Evolutionary conservation across 2,888 invertebrate genomes (phyloP), one percentile per base, ranked within the genome.

Genomic region (Leptinotarsa peninsularis): DNA sequence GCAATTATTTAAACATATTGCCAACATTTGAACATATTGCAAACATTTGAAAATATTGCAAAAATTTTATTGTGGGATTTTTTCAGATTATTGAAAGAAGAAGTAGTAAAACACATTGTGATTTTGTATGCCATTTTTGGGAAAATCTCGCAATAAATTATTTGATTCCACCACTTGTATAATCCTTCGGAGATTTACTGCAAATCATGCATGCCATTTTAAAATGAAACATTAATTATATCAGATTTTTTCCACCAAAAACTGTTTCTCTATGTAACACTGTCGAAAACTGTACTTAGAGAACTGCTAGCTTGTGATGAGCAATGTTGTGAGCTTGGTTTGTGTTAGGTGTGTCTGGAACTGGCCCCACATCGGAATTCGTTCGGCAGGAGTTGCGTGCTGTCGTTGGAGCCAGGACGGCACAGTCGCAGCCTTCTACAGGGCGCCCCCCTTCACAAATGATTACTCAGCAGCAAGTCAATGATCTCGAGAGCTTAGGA

Each of bases 381-480:
- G 97, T 97, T 82, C 93, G 96, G 85, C 96, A 97, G 89, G 96
- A 97, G 89, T 90, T 98, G 85, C 92, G 97, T 83, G 96, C 96
- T 68, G 94, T 95, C 79, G 96, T 97, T 76, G 96, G 95, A 81
- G 96, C 95, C 72, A 92, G 97, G 85, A 94, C 94, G 54, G 88
- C 88, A 50, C 87, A 87, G 80, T 81, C 90, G 86, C 82, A 90
- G 88, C 85, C 89, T 82, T 84, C 80, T 73, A 78, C 75, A 3
- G 74, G 54, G 67, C 27, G 78, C 60, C 67, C 79, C 66, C 73
- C 79, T 58, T 73, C 81, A 33, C 85, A 89, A 88, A 79, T 78
- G 74, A 82, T 81, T 67, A 82, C 81, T 70, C 89, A 89, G 79
- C 85, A 84, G 79, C 84, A 83, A 78, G 82, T 84, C 85, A 91